Conservation (phyloP, 2,797 vertebrate species). For the Mus spretus region DNA sequence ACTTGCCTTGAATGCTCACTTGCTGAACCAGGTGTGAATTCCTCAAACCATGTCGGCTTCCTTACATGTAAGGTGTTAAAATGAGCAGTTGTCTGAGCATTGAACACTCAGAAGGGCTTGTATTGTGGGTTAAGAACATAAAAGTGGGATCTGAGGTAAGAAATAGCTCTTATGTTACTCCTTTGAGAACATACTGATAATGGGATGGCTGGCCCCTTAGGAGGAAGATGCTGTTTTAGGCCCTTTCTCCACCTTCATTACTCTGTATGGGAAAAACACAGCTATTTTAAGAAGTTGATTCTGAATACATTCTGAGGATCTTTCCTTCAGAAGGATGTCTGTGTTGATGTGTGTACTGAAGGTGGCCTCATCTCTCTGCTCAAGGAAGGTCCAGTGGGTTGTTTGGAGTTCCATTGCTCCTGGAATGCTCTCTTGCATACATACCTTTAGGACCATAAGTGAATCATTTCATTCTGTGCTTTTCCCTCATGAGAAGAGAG, state of each 20-base stretch:
- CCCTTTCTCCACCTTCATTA: not conserved
- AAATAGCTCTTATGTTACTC: not conserved
- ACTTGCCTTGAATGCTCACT: not conserved
- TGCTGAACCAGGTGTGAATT: not conserved
- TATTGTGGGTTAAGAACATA: fast-evolving
- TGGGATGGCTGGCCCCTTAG: fast-evolving
- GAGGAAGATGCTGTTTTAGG: not conserved
- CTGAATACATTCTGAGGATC: fast-evolving
- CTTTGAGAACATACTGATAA: fast-evolving
- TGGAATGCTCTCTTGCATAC: slow-evolving; percentile 35
- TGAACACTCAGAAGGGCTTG: not conserved
- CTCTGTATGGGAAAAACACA: not conserved
- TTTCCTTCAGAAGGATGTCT: not conserved
- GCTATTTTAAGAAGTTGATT: not conserved
- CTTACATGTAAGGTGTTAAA: not conserved
- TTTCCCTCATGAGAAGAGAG: not conserved
- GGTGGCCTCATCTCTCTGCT: not conserved
- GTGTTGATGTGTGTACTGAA: fast-evolving
- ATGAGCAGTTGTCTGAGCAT: fast-evolving
- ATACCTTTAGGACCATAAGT: fast-evolving
- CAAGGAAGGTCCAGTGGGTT: not conserved
- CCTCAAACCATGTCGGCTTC: not conserved
- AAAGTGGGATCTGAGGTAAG: too few species aligned
- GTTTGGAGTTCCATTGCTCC: slow-evolving; percentile 30
- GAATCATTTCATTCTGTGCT: not conserved